Conservation (phyloP, 2,113 vertebrate genomes). For the Poeciliopsis prolifica region DNA sequence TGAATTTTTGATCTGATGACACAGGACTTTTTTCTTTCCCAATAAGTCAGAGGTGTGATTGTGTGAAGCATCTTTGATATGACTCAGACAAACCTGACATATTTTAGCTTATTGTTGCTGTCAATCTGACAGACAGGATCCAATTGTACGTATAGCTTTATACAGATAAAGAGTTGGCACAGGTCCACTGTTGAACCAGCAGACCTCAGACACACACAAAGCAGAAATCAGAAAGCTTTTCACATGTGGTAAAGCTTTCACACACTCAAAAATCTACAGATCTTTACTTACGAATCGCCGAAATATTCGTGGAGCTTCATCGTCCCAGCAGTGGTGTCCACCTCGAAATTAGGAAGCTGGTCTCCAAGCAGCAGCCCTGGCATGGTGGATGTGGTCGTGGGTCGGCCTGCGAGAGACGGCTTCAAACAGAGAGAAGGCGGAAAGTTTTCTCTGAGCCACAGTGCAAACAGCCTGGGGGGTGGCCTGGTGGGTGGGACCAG, state of each 20-base stretch:
- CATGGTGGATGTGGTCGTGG: slow-evolving; percentile 63
- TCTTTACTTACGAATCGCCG: slow-evolving; percentile 86
- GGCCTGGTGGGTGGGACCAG: too few species aligned
- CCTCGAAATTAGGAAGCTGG: slow-evolving; percentile 88
- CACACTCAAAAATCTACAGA: neutral
- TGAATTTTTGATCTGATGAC: neutral
- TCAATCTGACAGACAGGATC: neutral
- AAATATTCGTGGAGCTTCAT: slow-evolving; percentile 88
- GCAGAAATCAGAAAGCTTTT: slow-evolving; percentile 28
- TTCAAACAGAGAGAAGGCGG: neutral
- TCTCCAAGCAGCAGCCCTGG: slow-evolving; percentile 90
- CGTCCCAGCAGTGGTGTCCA: slow-evolving; percentile 85
- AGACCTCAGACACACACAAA: neutral
- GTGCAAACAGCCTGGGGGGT: neutral
- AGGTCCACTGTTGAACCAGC: neutral
- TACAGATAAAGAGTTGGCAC: neutral
- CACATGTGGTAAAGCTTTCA: neutral
- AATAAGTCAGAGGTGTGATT: neutral
- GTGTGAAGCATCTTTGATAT: neutral
- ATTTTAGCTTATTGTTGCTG: neutral
- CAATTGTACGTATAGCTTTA: neutral
- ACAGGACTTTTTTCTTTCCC: neutral
- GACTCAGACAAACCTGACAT: neutral
- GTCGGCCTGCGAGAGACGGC: neutral
- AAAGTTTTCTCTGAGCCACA: neutral